Conservation (phyloP, 2,797 vertebrate species). For the Poeciliopsis infans region DNA sequence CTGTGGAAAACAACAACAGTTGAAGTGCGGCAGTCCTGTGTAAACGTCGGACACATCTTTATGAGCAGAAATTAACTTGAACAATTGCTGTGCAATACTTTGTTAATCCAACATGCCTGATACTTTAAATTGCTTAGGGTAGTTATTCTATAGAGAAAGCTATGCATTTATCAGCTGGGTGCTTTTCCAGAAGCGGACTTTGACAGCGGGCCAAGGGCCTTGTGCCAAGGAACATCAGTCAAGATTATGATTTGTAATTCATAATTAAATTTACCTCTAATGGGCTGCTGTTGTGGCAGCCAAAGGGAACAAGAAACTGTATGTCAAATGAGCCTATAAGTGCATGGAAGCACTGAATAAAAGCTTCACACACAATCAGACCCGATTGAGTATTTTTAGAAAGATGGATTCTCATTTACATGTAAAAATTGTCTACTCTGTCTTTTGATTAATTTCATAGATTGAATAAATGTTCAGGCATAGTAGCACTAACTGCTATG, state of each 20-base stretch:
- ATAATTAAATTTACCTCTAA: constrained; percentile 64
- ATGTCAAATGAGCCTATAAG: constrained; percentile 35
- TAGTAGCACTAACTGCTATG: constrained; percentile 8
- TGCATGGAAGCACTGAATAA: constrained; percentile 15
- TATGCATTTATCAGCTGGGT: constrained; percentile 58
- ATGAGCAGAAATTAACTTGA: constrained; percentile 15
- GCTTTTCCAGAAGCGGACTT: constrained; percentile 28
- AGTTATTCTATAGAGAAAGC: constrained; percentile 60
- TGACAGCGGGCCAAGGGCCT: constrained; percentile 39
- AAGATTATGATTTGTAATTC: constrained; percentile 63
- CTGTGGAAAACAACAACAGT: constrained; percentile 45
- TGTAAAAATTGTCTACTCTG: background rate
- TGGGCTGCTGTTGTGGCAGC: constrained; percentile 40
- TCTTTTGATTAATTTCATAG: constrained; percentile 17
- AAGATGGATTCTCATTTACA: background rate
- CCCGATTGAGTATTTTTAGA: background rate
- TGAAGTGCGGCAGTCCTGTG: background rate
- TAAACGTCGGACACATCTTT: constrained; percentile 4
- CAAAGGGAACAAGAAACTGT: constrained; percentile 33
- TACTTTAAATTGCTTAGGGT: constrained; percentile 54
- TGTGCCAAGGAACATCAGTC: constrained; percentile 51
- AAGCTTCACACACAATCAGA: constrained; percentile 11
- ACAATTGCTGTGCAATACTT: constrained; percentile 15
- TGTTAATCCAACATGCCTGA: constrained; percentile 23
- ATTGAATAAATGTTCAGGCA: constrained; percentile 42